These are phyloP conservation scores for Herpetotheres cachinnans DNA, from an alignment of 2,113 vertebrate genomes.

Conservation along the genomic window DNA sequence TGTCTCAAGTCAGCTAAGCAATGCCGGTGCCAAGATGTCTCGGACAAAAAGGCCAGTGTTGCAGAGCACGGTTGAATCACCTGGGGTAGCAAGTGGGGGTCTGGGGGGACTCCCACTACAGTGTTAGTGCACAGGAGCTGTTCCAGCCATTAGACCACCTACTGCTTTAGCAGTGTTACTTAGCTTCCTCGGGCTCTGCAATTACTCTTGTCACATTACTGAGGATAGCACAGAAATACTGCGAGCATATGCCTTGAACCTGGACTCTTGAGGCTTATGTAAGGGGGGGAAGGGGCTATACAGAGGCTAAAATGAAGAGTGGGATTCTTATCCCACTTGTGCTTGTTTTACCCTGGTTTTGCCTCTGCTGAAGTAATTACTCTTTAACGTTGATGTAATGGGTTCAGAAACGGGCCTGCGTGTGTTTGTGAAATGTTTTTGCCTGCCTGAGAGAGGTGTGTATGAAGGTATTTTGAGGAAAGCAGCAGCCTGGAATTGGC, in stretches of 20 bases:
- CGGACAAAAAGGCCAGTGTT: conserved; percentile 18
- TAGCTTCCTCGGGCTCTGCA: not conserved
- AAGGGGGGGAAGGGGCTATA: not conserved
- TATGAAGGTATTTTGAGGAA: not conserved
- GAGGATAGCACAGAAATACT: conserved; percentile 27
- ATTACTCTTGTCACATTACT: conserved; percentile 41
- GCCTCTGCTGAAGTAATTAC: not conserved
- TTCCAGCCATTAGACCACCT: conserved; percentile 35
- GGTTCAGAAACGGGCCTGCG: not conserved
- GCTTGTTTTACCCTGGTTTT: not conserved
- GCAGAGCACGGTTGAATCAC: not conserved
- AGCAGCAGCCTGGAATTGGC: not conserved
- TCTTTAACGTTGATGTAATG: not conserved
- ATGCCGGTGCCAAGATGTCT: not conserved
- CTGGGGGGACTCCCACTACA: not conserved
- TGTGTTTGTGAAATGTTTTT: not conserved
- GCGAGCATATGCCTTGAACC: conserved; percentile 21
- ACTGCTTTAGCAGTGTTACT: not conserved
- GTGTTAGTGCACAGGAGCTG: not conserved
- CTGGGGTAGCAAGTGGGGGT: not conserved
- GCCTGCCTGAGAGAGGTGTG: not conserved
- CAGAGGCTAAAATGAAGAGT: not conserved
- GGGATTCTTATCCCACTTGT: not conserved
- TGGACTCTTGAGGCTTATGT: not conserved
- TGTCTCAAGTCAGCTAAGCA: not conserved